Conservation (phyloP, 2,888 invertebrate species). For the Desoria tigrina region DNA sequence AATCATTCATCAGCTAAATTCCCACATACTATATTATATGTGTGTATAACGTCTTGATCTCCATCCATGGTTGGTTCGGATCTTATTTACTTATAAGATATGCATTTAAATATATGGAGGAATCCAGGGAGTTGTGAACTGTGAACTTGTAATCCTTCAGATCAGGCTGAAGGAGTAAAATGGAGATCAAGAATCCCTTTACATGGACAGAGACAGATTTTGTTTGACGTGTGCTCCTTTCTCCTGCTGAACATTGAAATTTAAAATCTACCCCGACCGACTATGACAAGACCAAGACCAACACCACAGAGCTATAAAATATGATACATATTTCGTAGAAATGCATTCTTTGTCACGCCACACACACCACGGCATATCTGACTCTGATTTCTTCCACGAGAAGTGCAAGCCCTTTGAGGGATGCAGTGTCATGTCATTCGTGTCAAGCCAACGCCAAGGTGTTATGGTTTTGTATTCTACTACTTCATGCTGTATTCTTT, state of each 20-base stretch:
- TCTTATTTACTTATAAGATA: not conserved
- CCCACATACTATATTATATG: not conserved
- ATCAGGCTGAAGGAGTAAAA: not conserved
- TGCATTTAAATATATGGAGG: not conserved
- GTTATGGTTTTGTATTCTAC: too few relatives aligned
- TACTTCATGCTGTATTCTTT: too few relatives aligned
- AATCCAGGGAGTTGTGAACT: not conserved
- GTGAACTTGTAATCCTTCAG: not conserved
- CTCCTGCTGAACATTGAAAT: not conserved
- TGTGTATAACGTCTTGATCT: not conserved
- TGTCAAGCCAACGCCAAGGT: too few relatives aligned
- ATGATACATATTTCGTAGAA: too few relatives aligned
- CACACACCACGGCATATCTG: not conserved
- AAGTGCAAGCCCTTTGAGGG: too few relatives aligned
- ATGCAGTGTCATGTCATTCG: too few relatives aligned
- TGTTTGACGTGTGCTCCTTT: slow-evolving; percentile 1
- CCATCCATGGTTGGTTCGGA: not conserved
- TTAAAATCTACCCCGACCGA: too few relatives aligned
- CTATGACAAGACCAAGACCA: too few relatives aligned
- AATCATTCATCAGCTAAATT: not conserved
- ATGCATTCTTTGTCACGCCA: slow-evolving; percentile 2
- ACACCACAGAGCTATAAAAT: too few relatives aligned
- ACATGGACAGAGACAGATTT: slow-evolving; percentile 7
- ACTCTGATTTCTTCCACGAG: not conserved
- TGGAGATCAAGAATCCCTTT: not conserved